A percentile compares a stretch with the other conserved stretches of the same genome.
Evolutionary conservation across 2,888 invertebrate species (phyloP).

Genomic region (Acanthopleura granulata): DNA sequence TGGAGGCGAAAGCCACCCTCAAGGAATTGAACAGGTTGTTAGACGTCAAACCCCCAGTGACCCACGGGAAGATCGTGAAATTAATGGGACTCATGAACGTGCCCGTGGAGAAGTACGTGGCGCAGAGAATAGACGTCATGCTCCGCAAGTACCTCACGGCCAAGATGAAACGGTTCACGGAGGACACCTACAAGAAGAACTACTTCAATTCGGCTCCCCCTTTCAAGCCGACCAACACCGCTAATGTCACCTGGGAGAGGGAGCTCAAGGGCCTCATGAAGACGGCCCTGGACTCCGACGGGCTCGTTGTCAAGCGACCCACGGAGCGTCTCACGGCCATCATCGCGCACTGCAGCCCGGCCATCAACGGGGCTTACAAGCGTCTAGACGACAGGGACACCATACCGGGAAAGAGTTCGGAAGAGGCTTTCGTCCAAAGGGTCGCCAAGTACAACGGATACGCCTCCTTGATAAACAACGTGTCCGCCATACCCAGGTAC

Average conservation of each 20-base stretch:
- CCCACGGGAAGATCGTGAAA: background rate
- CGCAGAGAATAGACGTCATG: background rate
- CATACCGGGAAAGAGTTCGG: background rate
- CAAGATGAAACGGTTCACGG: background rate
- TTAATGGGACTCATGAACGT: conserved; percentile 1
- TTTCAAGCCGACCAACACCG: background rate
- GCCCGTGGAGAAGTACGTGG: conserved; percentile 3
- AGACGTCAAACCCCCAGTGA: background rate
- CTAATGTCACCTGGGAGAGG: background rate
- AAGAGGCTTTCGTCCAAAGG: background rate
- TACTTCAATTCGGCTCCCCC: background rate
- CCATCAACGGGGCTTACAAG: background rate
- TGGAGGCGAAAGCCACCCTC: background rate
- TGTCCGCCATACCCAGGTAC: background rate
- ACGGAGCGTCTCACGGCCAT: background rate
- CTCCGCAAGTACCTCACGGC: background rate
- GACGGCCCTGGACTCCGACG: background rate
- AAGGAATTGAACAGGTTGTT: background rate
- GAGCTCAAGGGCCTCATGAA: background rate
- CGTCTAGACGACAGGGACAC: background rate
- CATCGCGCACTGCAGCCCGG: background rate
- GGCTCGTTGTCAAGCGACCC: background rate
- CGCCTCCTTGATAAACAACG: background rate
- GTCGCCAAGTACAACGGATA: background rate
- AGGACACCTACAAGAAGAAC: background rate